These are phyloP conservation scores for Vespertilio murinus DNA, from an alignment of 2,797 vertebrate species.

Conservation along the genomic window DNA sequence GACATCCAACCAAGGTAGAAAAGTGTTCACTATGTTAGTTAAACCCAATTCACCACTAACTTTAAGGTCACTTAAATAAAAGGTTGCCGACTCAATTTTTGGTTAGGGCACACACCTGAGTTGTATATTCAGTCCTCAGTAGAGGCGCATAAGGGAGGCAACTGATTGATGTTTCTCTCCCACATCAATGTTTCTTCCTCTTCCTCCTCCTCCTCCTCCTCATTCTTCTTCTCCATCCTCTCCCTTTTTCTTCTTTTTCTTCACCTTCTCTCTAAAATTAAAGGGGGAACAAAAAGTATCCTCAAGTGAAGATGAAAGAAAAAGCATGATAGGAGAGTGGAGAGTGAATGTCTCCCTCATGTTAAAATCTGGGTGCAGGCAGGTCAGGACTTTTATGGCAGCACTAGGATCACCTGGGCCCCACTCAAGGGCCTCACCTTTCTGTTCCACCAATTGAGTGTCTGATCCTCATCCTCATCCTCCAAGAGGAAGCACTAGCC, in stretches of 20 bases:
- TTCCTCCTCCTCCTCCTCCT: too few species aligned
- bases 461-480: neutral
- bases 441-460: neutral
- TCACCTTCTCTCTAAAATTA: too few species aligned
- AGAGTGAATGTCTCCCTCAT: neutral
- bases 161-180: too few species aligned
- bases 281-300: too few species aligned
- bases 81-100: too few species aligned
- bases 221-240: too few species aligned
- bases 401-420: neutral
- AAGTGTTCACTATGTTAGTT: neutral
- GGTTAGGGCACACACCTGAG: too few species aligned
- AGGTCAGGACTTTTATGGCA: neutral
- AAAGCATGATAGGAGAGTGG: neutral
- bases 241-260: too few species aligned
- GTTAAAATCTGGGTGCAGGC: neutral
- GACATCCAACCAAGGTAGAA: neutral
- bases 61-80: neutral
- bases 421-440: neutral
- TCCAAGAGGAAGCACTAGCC: neutral
- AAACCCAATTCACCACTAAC: neutral
- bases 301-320: too few species aligned
- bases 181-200: too few species aligned
- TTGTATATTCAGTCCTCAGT: too few species aligned
- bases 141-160: too few species aligned